Evolutionary conservation across 2,113 vertebrate genomes (phyloP).

Genomic region (Eulacestoma nigropectus): DNA sequence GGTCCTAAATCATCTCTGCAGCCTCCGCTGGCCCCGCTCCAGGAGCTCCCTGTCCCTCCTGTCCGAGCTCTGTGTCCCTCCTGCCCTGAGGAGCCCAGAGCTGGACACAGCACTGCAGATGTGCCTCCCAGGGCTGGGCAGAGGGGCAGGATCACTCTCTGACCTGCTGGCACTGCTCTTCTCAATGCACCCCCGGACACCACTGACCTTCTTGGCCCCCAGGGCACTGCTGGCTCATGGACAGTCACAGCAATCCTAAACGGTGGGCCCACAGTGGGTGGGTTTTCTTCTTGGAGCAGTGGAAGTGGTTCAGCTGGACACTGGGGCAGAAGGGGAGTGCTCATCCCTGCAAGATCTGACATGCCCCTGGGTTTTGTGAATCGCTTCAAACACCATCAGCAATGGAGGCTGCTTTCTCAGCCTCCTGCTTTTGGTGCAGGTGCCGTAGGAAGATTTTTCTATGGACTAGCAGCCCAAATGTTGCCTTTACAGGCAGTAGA

Average conservation of each 20-base stretch:
- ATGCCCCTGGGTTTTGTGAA: background rate
- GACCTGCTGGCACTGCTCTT: rapidly evolving
- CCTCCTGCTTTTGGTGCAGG: background rate
- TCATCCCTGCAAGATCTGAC: background rate
- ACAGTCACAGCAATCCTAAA: background rate
- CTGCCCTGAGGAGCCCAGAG: background rate
- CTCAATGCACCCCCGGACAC: rapidly evolving
- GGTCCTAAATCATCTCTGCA: background rate
- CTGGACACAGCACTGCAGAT: background rate
- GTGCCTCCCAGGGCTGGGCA: background rate
- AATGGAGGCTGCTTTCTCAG: background rate
- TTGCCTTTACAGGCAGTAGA: background rate
- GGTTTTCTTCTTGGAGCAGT: background rate
- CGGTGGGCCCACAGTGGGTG: rapidly evolving
- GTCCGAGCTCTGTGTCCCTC: background rate
- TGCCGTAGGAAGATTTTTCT: background rate
- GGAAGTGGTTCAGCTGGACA: background rate
- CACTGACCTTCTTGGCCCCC: rapidly evolving
- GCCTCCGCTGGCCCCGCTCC: rapidly evolving
- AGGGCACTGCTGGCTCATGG: background rate
- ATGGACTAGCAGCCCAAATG: background rate
- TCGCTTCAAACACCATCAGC: background rate
- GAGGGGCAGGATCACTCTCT: background rate
- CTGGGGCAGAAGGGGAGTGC: background rate
- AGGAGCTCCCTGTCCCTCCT: background rate